Conservation (phyloP, 23 tunicate genomes). For the Halocynthia aurantium region DNA sequence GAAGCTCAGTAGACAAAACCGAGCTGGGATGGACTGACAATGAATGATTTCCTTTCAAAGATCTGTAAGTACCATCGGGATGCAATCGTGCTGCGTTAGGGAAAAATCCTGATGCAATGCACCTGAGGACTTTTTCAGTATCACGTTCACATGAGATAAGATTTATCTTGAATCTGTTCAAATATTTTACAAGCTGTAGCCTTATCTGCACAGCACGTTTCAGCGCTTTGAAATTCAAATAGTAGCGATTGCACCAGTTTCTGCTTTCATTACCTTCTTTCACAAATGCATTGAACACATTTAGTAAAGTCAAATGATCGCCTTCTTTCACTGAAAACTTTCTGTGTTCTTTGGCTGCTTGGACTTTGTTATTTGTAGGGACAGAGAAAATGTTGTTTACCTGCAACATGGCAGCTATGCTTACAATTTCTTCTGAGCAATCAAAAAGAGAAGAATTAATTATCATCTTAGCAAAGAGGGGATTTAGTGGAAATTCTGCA, state of each 20-base stretch:
- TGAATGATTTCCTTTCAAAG: conserved; percentile 33
- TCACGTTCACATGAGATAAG: conserved; percentile 37
- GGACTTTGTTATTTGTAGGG: conserved; percentile 32
- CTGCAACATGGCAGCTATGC: conserved; percentile 73
- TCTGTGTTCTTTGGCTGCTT: conserved; percentile 55
- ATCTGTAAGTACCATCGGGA: conserved; percentile 58
- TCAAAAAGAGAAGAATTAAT: conserved; percentile 54
- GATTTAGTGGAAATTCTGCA: conserved; percentile 87
- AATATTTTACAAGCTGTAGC: conserved; percentile 41
- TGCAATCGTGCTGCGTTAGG: conserved; percentile 76
- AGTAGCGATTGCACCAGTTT: conserved; percentile 54
- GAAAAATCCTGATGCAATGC: conserved; percentile 78
- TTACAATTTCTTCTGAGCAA: conserved; percentile 69
- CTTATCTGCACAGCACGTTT: conserved; percentile 60
- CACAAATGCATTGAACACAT: conserved; percentile 62
- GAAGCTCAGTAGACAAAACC: conserved; percentile 35
- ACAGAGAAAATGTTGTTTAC: conserved; percentile 37
- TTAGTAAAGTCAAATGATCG: conserved; percentile 70
- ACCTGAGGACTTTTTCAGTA: conserved; percentile 40
- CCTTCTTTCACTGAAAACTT: conserved; percentile 86
- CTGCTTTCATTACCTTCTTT: conserved; percentile 69
- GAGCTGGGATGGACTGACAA: conserved; percentile 74
- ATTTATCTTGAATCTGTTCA: conserved; percentile 47
- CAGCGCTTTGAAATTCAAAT: conserved; percentile 50
- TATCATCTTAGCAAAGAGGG: conserved; percentile 77